Base-by-base conservation (phyloP, 2,113 vertebrate genomes). In the Scartelaos histophorus region DNA sequence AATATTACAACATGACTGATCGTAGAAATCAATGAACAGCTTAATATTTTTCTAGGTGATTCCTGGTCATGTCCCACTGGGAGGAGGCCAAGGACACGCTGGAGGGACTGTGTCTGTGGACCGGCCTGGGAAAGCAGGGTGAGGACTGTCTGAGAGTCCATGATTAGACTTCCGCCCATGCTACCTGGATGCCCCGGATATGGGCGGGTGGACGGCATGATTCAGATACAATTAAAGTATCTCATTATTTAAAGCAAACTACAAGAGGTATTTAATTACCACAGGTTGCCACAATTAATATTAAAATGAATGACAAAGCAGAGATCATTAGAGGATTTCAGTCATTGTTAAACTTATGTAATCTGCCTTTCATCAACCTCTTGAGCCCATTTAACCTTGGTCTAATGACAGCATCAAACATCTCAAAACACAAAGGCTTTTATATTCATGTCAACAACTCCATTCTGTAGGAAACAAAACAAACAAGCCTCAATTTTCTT, bases 361-460 rank as follows among this genome's bases (percentile, higher is more conserved):
- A 75, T 68, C 62, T 22, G 19, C 66, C 72, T 87, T 80, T 84
- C 80, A 90, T 88, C 80, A 83, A 47, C 49, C 71, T 71, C 69
- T 75, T 29, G 73, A 67, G 62, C 65, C 49, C 57, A 54, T 76
- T 69, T 67, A 61, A 25, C 58, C 13, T 25, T 64, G 34, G 74
- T 38, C 75, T 78, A 78, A 70, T 80, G 71, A 78, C 43, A 15
- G 75, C 80, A 79, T 85, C 80, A 87, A 81, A 86, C 74, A 78
- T 15, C 25, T 10, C 10, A 53, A 57, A 71, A 80, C 49, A 74
- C 79, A 60, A 80, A 70, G 73, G 76, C 47, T 0, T 16, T 73
- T 34, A 5, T 70, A 61, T 10, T 61, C 16, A 16, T 2, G 15
- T 67, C 16, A 51, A 38, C 64, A 49, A n/a, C 11, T 67, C 60